Base-by-base conservation (phyloP, 2,797 vertebrate species). In the Anisognathus igniventris region DNA sequence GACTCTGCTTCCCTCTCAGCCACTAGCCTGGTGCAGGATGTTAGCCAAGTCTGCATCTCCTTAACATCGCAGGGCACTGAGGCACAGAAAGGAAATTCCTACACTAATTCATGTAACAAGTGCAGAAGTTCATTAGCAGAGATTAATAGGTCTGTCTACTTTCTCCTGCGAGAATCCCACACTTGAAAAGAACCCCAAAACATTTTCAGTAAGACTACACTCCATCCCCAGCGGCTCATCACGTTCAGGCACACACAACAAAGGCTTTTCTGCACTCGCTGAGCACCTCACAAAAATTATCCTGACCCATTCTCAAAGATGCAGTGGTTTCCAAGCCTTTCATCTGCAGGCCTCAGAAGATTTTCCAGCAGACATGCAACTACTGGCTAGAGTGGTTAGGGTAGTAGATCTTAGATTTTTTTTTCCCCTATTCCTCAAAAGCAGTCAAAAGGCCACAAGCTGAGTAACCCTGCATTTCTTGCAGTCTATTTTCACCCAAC, bases 361-460 rank as follows among this genome's bases (percentile, higher is more conserved):
- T 22, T 37, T 93, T 93, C 89, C 91, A 95, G 85, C 78, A 93
- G 67, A 89, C 37, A 71, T 28, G 48, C 27, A 74, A 57, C 75
- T 71, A 53, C 74, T 48, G 27, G 44, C 61, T 88, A 54, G 30
- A 74, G n/a, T 4, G 1, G 44, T 50, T 82, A 51, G 12, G 19
- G 24, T 15, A 91, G 45, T 1, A 50, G 35, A 71, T 57, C 30
- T 30, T 22, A 39, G 27, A 5, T 79, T 74, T 80, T 74, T 80
- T 74, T 42, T 80, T 67, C 35, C 23, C 10, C 1, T 18, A 89
- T 53, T 57, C 27, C 12, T 77, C 48, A 79, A 62, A 77, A 66
- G 48, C 37, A 71, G 65, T 37, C 78, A 91, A 62, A 84, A 88
- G 50, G 44, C 27, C 72, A 67, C 8, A 39, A 78, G 61, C 30